These are phyloP conservation scores for Ceyx erithaca DNA, from an alignment of 2,797 vertebrate genomes.

Conservation along the genomic window DNA sequence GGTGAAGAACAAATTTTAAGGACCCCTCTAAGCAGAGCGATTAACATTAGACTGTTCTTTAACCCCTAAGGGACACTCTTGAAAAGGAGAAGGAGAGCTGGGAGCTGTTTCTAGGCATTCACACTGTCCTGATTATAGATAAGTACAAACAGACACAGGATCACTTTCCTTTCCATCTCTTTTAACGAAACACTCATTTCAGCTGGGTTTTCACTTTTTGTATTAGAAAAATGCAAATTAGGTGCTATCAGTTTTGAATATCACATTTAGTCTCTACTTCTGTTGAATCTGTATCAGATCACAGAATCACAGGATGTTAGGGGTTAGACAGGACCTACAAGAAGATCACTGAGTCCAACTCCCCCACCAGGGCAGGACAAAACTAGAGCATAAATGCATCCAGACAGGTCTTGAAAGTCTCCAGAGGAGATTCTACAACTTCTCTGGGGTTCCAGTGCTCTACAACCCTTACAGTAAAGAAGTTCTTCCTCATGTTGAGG, in stretches of 20 bases:
- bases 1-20: constrained; percentile 32
- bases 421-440: too few species aligned
- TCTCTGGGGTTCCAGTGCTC: too few species aligned
- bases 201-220: not conserved
- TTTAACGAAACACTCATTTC: not conserved
- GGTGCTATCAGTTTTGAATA: not conserved
- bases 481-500: too few species aligned
- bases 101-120: not conserved
- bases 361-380: too few species aligned
- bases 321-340: too few species aligned
- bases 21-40: not conserved
- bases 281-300: not conserved
- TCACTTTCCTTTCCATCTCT: not conserved
- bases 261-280: not conserved
- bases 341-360: too few species aligned
- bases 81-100: not conserved
- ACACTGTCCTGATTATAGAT: not conserved
- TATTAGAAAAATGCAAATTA: not conserved
- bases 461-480: too few species aligned
- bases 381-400: too few species aligned
- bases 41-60: not conserved
- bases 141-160: not conserved
- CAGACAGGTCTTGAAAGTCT: too few species aligned
- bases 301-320: not conserved
- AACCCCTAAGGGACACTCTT: not conserved